Percentiles rank a stretch among this genome's conserved stretches.
Evolutionary conservation across 2,888 invertebrate genomes (phyloP).

Genomic region (Lochmaea crataegi): DNA sequence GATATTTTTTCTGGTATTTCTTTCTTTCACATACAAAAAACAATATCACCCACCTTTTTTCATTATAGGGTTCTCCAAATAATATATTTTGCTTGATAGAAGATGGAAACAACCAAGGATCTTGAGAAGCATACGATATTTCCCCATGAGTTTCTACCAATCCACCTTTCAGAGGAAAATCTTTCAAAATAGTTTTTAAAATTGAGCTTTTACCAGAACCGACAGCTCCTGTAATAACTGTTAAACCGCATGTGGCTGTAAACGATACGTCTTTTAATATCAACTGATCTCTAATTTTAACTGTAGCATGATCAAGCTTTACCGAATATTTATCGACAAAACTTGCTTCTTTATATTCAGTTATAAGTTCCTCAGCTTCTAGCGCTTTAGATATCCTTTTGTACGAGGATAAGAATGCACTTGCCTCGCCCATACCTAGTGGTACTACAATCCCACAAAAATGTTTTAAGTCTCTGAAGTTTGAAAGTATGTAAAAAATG

Average conservation of each 20-base stretch:
- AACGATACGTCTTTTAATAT: constrained; percentile 62
- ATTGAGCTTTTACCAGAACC: constrained; percentile 73
- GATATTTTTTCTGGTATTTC: no score
- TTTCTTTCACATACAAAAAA: no score
- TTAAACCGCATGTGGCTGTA: constrained; percentile 55
- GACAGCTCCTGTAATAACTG: constrained; percentile 73
- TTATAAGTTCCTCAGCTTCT: constrained; percentile 77
- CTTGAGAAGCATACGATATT: constrained; percentile 71
- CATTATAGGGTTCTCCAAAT: constrained; percentile 49
- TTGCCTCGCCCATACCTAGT: constrained; percentile 81
- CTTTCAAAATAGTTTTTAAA: constrained; percentile 63
- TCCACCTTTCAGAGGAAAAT: constrained; percentile 63
- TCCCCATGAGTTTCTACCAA: constrained; percentile 65
- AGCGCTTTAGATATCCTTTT: constrained; percentile 74
- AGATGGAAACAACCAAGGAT: constrained; percentile 72
- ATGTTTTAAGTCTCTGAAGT: constrained; percentile 86
- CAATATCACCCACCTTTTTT: constrained; percentile 26
- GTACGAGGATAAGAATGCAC: constrained; percentile 81
- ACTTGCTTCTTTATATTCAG: constrained; percentile 43
- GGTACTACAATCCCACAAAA: constrained; percentile 91
- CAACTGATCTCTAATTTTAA: constrained; percentile 53
- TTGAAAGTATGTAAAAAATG: constrained; percentile 88
- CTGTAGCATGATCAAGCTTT: constrained; percentile 46
- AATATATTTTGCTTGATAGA: constrained; percentile 80
- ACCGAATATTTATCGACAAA: constrained; percentile 49